phyloP scores from a whole-genome alignment of 2,113 vertebrate species.

The Perca flavescens region DNA sequence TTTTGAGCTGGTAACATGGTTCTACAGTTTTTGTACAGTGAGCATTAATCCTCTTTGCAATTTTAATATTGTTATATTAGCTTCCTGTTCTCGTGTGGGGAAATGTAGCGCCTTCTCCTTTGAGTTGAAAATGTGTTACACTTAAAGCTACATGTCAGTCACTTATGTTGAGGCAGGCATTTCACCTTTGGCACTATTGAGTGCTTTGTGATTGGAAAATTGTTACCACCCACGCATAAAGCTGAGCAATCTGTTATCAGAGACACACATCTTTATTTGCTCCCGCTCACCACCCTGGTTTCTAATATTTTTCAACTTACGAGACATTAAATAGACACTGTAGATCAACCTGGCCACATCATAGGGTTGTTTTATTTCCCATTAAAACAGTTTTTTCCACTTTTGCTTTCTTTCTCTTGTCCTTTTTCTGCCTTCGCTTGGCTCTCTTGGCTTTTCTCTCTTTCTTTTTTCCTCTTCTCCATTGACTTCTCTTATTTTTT shows the following conservation, averaged over 20 bases:
- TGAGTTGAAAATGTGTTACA: slow-evolving; percentile 11
- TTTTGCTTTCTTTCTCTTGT: slow-evolving; percentile 43
- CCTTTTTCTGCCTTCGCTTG: slow-evolving; percentile 6
- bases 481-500: slow-evolving; percentile 65
- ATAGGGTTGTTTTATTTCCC: slow-evolving; percentile 63
- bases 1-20: background rate
- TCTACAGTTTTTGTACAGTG: background rate
- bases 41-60: background rate
- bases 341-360: slow-evolving; percentile 55
- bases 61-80: background rate
- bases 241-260: slow-evolving; percentile 44
- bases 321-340: slow-evolving; percentile 52
- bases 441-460: slow-evolving; percentile 58
- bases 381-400: slow-evolving; percentile 45
- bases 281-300: background rate
- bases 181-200: slow-evolving; percentile 28
- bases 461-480: slow-evolving; percentile 52
- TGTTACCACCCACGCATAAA: slow-evolving; percentile 22
- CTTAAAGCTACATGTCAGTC: slow-evolving; percentile 4
- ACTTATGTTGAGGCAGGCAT: slow-evolving; percentile 32
- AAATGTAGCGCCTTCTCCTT: background rate
- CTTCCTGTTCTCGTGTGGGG: background rate
- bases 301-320: slow-evolving; percentile 35
- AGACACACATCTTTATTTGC: slow-evolving; percentile 27
- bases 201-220: slow-evolving; percentile 46